Conservation (phyloP, 2,888 invertebrate species). For the Helicoverpa assulta region DNA sequence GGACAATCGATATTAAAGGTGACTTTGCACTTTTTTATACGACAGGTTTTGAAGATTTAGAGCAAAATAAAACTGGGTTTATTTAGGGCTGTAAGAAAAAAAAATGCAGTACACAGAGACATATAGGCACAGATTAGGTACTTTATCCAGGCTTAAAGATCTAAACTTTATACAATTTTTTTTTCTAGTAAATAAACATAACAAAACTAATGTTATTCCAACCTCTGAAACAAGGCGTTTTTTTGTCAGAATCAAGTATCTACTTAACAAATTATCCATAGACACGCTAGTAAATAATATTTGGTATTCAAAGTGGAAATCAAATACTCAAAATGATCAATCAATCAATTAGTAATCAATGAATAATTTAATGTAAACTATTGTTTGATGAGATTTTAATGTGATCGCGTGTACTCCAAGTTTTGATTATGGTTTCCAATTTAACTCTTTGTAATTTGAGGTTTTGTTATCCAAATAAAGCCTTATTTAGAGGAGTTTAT, state of each 20-base stretch:
- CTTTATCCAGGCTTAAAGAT: no score
- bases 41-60: not conserved
- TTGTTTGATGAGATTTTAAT: not conserved
- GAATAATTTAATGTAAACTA: conserved; percentile 2
- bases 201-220: not conserved
- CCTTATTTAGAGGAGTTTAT: no score
- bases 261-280: no score
- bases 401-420: conserved; percentile 7
- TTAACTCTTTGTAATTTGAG: not conserved
- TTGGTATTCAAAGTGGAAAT: conserved; percentile 4
- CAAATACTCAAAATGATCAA: no score
- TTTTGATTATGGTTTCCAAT: not conserved
- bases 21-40: conserved; percentile 19
- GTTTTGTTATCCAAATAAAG: not conserved
- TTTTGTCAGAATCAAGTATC: no score
- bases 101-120: no score
- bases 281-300: not conserved
- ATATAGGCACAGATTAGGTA: no score
- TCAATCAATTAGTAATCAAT: no score
- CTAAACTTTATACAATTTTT: no score
- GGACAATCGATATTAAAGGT: conserved; percentile 19
- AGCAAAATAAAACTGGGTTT: not conserved
- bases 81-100: not conserved
- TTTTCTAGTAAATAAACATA: no score
- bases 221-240: no score